phyloP scores from a whole-genome alignment of 2,888 invertebrate species.

The Drosophila mimetica region DNA sequence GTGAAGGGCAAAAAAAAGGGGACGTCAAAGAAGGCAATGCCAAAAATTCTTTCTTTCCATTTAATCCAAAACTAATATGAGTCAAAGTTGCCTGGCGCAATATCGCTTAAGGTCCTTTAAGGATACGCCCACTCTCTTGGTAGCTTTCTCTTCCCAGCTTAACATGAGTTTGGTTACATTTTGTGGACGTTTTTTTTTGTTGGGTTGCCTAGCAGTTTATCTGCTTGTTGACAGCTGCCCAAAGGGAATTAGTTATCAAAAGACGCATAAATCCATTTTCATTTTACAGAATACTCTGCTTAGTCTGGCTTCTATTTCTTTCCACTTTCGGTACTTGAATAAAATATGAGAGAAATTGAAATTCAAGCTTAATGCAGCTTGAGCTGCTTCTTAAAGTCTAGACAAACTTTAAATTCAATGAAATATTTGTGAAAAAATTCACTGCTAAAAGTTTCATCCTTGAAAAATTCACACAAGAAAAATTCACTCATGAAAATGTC shows the following conservation, averaged over 20 bases:
- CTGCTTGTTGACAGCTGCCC: constrained; percentile 80
- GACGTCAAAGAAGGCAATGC: neutral
- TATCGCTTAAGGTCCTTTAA: constrained; percentile 32
- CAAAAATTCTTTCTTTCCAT: constrained; percentile 13
- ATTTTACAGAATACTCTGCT: constrained; percentile 25
- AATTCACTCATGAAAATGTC: no score
- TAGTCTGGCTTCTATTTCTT: constrained; percentile 16
- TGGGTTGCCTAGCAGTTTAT: constrained; percentile 68
- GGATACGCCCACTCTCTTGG: constrained; percentile 33
- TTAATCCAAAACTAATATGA: constrained; percentile 49
- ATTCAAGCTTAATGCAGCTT: constrained; percentile 8
- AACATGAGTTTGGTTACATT: constrained; percentile 40
- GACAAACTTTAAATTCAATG: neutral
- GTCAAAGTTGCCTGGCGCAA: constrained; percentile 29
- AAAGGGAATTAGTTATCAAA: constrained; percentile 81
- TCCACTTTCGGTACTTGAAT: constrained; percentile 46
- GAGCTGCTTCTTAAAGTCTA: neutral
- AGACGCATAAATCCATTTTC: constrained; percentile 74
- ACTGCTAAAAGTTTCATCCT: no score
- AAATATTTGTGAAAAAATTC: no score
- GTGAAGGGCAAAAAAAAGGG: neutral
- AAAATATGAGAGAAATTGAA: constrained; percentile 62
- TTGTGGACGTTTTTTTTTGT: constrained; percentile 3
- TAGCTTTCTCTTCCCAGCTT: constrained; percentile 1
- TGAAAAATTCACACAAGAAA: no score